Percentiles rank a stretch among this genome's conserved stretches.
phyloP scores from a whole-genome alignment of 2,888 invertebrate species.

The Escarpia spicata region DNA sequence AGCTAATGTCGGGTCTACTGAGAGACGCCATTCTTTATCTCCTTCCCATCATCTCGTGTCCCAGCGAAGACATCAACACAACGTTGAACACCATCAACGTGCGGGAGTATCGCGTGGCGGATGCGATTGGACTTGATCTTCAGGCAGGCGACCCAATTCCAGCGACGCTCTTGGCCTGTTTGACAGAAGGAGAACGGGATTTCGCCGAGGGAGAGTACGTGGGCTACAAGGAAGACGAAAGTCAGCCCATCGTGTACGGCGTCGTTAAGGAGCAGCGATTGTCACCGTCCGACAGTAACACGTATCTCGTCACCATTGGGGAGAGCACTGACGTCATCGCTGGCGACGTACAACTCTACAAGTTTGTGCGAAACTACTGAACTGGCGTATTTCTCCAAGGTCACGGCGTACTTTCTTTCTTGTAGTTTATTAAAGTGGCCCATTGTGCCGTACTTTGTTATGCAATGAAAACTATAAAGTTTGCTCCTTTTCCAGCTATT shows the following conservation, averaged over 20 bases:
- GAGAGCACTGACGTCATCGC: not conserved
- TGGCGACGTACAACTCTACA: not conserved
- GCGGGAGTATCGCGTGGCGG: conserved; percentile 30
- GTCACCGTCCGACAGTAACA: conserved; percentile 20
- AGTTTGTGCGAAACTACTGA: not conserved
- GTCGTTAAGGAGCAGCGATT: conserved; percentile 27
- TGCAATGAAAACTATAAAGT: too few species aligned
- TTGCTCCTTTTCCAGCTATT: too few species aligned
- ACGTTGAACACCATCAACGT: conserved; percentile 38
- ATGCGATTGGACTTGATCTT: conserved; percentile 30
- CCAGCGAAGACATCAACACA: conserved; percentile 29
- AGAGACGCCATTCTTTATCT: conserved; percentile 39
- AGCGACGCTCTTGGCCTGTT: conserved; percentile 26
- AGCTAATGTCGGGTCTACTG: conserved; percentile 38
- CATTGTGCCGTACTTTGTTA: too few species aligned
- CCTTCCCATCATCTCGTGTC: conserved; percentile 39
- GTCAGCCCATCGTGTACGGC: conserved; percentile 26
- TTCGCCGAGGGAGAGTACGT: conserved; percentile 36
- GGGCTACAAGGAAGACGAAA: conserved; percentile 27
- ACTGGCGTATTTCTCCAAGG: not conserved
- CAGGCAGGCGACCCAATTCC: conserved; percentile 31
- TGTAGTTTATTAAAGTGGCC: too few species aligned
- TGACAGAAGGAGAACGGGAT: conserved; percentile 26
- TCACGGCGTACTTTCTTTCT: not conserved
- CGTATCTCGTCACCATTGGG: conserved; percentile 25